phyloP scores from a whole-genome alignment of 2,113 vertebrate genomes.

The Bungarus multicinctus region DNA sequence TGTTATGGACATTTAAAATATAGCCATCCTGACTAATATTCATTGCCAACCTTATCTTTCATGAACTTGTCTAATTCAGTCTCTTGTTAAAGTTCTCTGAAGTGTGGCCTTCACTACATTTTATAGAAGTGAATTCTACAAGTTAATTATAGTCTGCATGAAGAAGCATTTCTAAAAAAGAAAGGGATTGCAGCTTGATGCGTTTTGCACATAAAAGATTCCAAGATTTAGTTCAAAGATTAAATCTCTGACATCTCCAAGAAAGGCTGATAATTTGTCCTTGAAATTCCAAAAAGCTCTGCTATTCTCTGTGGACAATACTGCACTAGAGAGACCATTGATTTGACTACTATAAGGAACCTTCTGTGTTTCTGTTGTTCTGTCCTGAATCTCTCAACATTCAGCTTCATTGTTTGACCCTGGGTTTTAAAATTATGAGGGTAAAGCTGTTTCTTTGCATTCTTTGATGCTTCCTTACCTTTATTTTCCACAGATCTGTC shows the following conservation, averaged over 20 bases:
- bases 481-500: slow-evolving; percentile 69
- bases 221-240: neutral
- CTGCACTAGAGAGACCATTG: neutral
- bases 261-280: neutral
- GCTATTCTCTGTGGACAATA: neutral
- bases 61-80: neutral
- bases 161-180: neutral
- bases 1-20: neutral
- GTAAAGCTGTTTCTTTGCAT: neutral
- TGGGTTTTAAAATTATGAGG: neutral
- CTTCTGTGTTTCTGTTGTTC: neutral
- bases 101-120: neutral
- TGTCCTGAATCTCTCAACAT: neutral
- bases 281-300: neutral
- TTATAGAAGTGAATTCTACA: neutral
- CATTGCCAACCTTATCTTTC: neutral
- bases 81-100: neutral
- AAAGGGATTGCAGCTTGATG: neutral
- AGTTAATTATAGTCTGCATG: neutral
- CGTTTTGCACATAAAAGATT: neutral
- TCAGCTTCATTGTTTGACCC: neutral
- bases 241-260: neutral
- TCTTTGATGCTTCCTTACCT: slow-evolving; percentile 58
- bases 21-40: neutral
- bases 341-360: neutral